Conservation (phyloP, 2,797 vertebrate genomes). For the Onychomys arenicola region DNA sequence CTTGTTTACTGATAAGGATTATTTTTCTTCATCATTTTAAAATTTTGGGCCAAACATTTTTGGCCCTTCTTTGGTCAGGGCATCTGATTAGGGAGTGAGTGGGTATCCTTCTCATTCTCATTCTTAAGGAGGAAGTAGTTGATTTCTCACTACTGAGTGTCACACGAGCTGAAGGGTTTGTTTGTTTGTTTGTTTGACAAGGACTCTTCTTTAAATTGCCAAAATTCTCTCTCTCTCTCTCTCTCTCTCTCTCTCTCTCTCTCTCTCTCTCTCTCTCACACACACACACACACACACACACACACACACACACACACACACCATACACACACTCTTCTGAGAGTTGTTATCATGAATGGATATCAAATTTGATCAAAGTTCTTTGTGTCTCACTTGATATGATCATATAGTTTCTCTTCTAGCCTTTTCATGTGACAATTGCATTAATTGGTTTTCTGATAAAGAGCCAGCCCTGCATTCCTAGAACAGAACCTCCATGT, state of each 20-base stretch:
- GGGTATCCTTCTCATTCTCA: neutral
- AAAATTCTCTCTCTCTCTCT: too few species aligned
- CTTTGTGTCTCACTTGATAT: slow-evolving; percentile 39
- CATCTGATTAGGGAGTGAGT: neutral
- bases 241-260: too few species aligned
- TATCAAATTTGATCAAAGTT: slow-evolving; percentile 12
- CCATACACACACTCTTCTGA: neutral
- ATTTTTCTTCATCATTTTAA: slow-evolving; percentile 25
- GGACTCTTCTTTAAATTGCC: neutral
- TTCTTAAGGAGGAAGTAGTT: neutral
- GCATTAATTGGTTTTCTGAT: slow-evolving; percentile 48
- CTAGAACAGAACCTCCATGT: neutral
- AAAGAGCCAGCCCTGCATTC: neutral
- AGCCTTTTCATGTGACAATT: slow-evolving; percentile 25
- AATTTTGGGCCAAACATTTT: slow-evolving; percentile 11
- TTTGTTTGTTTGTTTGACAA: slow-evolving; percentile 3
- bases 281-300: neutral
- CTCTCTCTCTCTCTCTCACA: too few species aligned
- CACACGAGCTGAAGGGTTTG: neutral
- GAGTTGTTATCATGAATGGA: neutral
- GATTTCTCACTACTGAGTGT: neutral
- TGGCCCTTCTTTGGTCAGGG: neutral
- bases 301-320: neutral
- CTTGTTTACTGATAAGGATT: slow-evolving; percentile 38
- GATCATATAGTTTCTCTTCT: neutral